Conservation (phyloP, 2,888 invertebrate genomes). For the Leucoma salicis region DNA sequence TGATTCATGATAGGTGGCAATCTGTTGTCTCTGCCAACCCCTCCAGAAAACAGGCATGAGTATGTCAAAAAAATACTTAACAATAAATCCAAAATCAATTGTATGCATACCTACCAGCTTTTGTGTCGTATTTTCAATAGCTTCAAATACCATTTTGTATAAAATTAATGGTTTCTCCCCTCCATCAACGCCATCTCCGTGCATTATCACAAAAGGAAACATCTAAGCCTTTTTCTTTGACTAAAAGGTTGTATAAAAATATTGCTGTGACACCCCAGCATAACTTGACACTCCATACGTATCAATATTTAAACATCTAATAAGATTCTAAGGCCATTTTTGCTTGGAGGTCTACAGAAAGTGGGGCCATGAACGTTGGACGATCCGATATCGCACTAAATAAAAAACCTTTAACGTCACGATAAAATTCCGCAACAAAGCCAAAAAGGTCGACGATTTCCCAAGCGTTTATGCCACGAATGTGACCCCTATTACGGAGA, state of each 20-base stretch:
- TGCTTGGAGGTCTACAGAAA: neutral
- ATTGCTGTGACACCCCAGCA: constrained; percentile 25
- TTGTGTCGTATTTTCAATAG: constrained; percentile 10
- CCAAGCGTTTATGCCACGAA: constrained; percentile 29
- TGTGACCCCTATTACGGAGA: constrained; percentile 38
- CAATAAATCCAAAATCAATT: neutral
- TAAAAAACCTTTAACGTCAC: constrained; percentile 57
- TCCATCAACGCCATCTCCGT: constrained; percentile 31
- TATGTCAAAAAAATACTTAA: no score
- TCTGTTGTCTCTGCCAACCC: no score
- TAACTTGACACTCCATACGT: constrained; percentile 16
- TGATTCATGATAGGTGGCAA: no score
- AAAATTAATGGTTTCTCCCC: constrained; percentile 29
- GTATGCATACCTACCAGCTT: neutral
- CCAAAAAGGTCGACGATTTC: constrained; percentile 43
- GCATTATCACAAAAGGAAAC: constrained; percentile 41
- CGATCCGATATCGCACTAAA: constrained; percentile 45
- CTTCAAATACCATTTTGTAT: constrained; percentile 22
- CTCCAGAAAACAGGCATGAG: no score
- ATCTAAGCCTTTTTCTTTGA: constrained; percentile 48
- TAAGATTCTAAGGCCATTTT: constrained; percentile 11
- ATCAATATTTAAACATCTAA: neutral
- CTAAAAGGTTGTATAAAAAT: constrained; percentile 44
- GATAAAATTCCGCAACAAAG: constrained; percentile 63
- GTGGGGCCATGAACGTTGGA: constrained; percentile 21